These are phyloP conservation scores for Alcis repandata DNA, from an alignment of 2,888 invertebrate species.

Conservation along the genomic window DNA sequence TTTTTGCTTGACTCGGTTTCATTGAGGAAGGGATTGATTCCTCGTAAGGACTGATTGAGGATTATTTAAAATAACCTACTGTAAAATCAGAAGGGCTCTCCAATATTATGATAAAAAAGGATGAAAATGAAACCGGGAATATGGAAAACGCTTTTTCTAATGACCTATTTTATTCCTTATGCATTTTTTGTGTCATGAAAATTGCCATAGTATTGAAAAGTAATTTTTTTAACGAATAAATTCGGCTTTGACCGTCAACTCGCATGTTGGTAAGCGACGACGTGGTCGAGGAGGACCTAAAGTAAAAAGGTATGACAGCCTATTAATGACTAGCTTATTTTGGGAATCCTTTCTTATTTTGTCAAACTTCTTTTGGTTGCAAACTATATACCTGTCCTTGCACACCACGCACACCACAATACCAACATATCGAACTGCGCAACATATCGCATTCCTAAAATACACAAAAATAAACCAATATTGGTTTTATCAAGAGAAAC, in stretches of 20 bases:
- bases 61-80: conserved; percentile 9
- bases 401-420: not conserved
- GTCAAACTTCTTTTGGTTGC: no score
- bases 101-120: not conserved
- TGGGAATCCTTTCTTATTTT: no score
- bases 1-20: conserved; percentile 32
- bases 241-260: no score
- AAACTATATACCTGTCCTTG: no score
- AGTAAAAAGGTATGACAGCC: no score
- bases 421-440: not conserved
- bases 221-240: no score
- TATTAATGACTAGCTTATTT: no score
- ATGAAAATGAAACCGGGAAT: not conserved
- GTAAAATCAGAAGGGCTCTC: conserved; percentile 4
- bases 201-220: no score
- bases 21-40: conserved; percentile 31
- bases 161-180: not conserved
- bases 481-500: conserved; percentile 15
- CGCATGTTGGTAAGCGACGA: no score
- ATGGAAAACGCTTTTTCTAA: not conserved
- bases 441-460: not conserved
- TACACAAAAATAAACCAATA: conserved; percentile 8
- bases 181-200: not conserved
- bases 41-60: conserved; percentile 24
- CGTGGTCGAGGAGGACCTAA: no score